Evolutionary conservation across 2,888 invertebrate genomes (phyloP), one percentile per base, ranked within the genome.

Genomic region (Papilio gigon): DNA sequence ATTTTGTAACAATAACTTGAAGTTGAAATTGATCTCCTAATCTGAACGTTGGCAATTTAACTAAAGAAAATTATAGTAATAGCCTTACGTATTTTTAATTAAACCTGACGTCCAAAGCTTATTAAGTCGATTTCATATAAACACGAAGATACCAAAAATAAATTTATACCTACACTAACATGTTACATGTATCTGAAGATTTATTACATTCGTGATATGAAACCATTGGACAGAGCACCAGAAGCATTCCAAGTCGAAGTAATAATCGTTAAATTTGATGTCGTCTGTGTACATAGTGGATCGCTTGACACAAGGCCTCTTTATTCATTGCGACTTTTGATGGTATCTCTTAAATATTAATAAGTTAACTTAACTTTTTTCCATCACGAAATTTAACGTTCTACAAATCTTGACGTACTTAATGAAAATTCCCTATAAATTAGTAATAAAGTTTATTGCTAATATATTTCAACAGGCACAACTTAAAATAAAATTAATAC

Each of bases 191-290:
- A 47, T 25, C 22, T n/a, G 30, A 44, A 59, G 30, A 47, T 64
- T 68, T 82, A 84, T 84, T 85, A 85, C 77, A 85, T 71, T 84
- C 86, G 85, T 85, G 86, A 78, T 80, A 77, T 72, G 72, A 71
- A 77, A 73, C 75, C 74, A 79, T 84, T 80, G 78, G 73, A 76
- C 72, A 75, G 71, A 74, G 71, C 73, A 76, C 68, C 76, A 73
- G 74, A 77, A 77, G 72, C 76, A 75, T 74, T 69, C 72, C 70
- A 71, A 70, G 71, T 71, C 71, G 67, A 37, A 50, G 50, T 65
- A 59, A 60, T 61, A 74, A 76, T 72, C 77, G 74, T 77, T 76
- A 73, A 72, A 76, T 77, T 77, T 77, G 70, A 79, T 73, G 77
- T 77, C 75, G 74, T 79, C 76, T 72, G 74, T 72, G 75, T 78